A percentile compares a stretch with the other conserved stretches of the same genome.
phyloP scores from a whole-genome alignment of 2,113 vertebrate genomes.

The Dipodomys merriami region DNA sequence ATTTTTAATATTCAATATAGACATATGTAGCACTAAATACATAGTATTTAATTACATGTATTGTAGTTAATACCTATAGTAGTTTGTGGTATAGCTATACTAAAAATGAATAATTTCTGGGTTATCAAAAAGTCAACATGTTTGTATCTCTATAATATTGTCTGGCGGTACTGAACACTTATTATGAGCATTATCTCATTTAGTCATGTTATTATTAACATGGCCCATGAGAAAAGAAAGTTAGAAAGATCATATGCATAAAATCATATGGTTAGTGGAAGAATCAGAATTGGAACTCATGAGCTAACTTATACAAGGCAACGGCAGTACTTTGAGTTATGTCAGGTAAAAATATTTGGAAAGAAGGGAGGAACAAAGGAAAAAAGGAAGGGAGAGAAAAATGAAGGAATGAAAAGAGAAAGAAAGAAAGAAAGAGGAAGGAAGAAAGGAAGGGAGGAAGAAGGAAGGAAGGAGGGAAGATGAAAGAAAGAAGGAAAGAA shows the following conservation, averaged over 20 bases:
- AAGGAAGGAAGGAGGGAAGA: too few relatives aligned
- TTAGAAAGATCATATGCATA: not conserved
- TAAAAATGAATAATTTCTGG: not conserved
- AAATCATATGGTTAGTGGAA: not conserved
- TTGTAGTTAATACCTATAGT: too few relatives aligned
- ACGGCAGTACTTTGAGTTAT: not conserved
- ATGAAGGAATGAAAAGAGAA: not conserved
- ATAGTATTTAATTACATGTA: too few relatives aligned
- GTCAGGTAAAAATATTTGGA: not conserved
- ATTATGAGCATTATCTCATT: not conserved
- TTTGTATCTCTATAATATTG: not conserved
- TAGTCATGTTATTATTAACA: slow-evolving; percentile 13
- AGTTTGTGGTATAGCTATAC: not conserved
- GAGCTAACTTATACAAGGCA: not conserved
- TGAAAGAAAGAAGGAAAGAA: too few relatives aligned
- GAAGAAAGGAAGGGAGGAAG: too few relatives aligned
- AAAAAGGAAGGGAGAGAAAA: not conserved
- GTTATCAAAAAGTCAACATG: slow-evolving; percentile 15
- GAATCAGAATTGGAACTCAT: not conserved
- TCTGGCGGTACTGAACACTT: not conserved
- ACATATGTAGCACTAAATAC: too few relatives aligned
- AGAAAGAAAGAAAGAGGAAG: not conserved
- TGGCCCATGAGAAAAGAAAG: not conserved
- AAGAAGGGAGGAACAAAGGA: not conserved
- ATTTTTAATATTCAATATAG: not conserved